Base-by-base conservation (phyloP, 2,113 vertebrate species). In the Anarrhichthys ocellatus region DNA sequence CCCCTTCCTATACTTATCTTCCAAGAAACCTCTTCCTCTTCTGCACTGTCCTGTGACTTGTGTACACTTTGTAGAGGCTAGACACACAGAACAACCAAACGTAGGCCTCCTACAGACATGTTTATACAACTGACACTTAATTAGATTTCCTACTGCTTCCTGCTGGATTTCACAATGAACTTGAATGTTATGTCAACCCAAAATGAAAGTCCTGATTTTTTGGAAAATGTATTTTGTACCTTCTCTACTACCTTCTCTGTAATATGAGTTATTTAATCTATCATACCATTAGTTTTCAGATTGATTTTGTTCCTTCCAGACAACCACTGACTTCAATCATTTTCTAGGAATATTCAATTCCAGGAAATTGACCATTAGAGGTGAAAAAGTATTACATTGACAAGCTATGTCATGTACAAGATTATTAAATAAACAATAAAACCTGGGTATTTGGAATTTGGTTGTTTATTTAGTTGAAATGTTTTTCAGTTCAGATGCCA, bases 81-180 rank as follows among this genome's bases (percentile, higher is more conserved):
- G 50, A 62, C 56, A 63, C 8, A 24, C 27, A 34, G 20, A 6
- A 42, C 20, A 76, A 13, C 42, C 9, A 20, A 36, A 69, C 46
- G 27, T 7, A 3, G 46, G 29, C 32, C 3, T 42, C 44, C 9
- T 18, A 11, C 13, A 10, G 61, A 76, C 0, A 1, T 18, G 46
- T 50, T 64, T 61, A 65, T 75, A 22, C 36, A 54, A 48, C 71
- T 72, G 61, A 64, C 80, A 80, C 80, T 80, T 76, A 63, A 42
- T 52, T 61, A 46, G 61, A 76, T 80, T 6, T 73, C 38, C 48
- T 38, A 22, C 24, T 59, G 34, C 38, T 78, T 27, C 44, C 59
- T n/a, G 29, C 32, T 40, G 50, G 29, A 46, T 58, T 65, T n/a
- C 1, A 22, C 46, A 66, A 9, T 65, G 17, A 71, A 73, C 27